phyloP scores from a whole-genome alignment of 2,797 vertebrate genomes.

The Thunnus albacares region DNA sequence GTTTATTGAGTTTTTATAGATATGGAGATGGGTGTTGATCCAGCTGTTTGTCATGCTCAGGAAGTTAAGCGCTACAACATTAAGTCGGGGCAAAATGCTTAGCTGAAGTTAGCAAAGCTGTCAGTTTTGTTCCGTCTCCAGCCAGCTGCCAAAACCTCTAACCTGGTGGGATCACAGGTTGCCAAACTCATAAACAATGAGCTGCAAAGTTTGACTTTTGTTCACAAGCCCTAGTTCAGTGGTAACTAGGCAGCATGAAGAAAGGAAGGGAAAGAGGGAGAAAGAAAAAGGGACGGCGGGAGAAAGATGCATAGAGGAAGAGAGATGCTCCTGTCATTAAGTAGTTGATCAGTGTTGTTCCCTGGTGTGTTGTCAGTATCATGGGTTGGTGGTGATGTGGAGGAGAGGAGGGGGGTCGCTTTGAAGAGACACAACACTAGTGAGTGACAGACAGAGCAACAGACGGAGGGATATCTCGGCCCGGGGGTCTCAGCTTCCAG shows the following conservation, averaged over 20 bases:
- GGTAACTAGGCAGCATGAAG: conserved; percentile 31
- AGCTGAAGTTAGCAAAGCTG: neutral
- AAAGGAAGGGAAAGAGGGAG: neutral
- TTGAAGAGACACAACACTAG: conserved; percentile 65
- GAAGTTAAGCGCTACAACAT: neutral
- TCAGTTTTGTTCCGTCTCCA: neutral
- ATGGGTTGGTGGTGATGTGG: conserved; percentile 26
- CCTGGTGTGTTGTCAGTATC: conserved; percentile 41
- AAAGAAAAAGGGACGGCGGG: neutral
- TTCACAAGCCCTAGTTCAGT: conserved; percentile 30
- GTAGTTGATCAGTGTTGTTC: conserved; percentile 47
- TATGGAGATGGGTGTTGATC: neutral
- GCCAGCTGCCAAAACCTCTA: conserved; percentile 18
- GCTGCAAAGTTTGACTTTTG: conserved; percentile 28
- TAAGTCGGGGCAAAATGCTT: neutral
- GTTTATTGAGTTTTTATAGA: neutral
- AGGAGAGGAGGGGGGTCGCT: conserved; percentile 19
- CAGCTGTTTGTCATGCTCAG: neutral
- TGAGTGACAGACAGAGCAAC: conserved; percentile 64
- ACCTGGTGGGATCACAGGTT: conserved; percentile 14
- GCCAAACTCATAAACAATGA: conserved; percentile 26
- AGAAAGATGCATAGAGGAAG: neutral
- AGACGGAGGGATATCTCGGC: conserved; percentile 51
- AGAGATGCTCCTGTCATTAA: conserved; percentile 32
- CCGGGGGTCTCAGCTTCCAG: conserved; percentile 56